These are phyloP conservation scores for Aspiorhynchus laticeps DNA, from an alignment of 2,113 vertebrate genomes.

Conservation along the genomic window DNA sequence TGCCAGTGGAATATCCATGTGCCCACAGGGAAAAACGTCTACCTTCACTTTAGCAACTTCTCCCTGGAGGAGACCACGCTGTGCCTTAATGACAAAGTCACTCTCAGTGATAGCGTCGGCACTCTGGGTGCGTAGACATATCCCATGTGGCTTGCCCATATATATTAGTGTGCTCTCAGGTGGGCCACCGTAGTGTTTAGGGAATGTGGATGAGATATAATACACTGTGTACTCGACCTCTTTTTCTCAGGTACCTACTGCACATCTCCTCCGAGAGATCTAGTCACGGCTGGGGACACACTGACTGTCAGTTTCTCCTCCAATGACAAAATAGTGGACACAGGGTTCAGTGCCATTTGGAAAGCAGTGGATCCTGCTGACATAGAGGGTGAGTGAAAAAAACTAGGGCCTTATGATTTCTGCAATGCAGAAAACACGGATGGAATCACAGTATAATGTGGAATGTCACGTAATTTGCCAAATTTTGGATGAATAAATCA, in stretches of 20 bases:
- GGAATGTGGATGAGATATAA: constrained; percentile 20
- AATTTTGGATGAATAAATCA: no score
- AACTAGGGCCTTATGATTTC: no score
- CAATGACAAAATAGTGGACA: constrained; percentile 75
- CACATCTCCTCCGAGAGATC: constrained; percentile 63
- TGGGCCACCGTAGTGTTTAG: not conserved
- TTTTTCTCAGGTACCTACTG: constrained; percentile 70
- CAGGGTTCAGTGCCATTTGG: constrained; percentile 74
- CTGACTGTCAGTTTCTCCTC: constrained; percentile 72
- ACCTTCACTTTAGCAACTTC: constrained; percentile 73
- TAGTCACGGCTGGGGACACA: constrained; percentile 71
- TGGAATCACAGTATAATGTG: no score
- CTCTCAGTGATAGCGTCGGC: constrained; percentile 67
- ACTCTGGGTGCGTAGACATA: constrained; percentile 65
- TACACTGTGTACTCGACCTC: not conserved
- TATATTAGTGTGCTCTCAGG: not conserved
- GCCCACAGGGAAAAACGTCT: constrained; percentile 70
- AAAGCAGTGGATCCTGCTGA: constrained; percentile 67
- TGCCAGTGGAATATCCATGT: constrained; percentile 76
- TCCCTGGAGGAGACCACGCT: constrained; percentile 74
- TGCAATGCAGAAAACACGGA: no score
- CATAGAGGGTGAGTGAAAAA: constrained; percentile 61
- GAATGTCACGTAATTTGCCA: no score
- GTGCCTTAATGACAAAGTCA: constrained; percentile 74
- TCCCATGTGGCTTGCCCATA: not conserved